Evolutionary conservation across 2,888 invertebrate species (phyloP), one percentile per base, ranked within the genome.

Genomic region (Leptinotarsa rubiginosa): DNA sequence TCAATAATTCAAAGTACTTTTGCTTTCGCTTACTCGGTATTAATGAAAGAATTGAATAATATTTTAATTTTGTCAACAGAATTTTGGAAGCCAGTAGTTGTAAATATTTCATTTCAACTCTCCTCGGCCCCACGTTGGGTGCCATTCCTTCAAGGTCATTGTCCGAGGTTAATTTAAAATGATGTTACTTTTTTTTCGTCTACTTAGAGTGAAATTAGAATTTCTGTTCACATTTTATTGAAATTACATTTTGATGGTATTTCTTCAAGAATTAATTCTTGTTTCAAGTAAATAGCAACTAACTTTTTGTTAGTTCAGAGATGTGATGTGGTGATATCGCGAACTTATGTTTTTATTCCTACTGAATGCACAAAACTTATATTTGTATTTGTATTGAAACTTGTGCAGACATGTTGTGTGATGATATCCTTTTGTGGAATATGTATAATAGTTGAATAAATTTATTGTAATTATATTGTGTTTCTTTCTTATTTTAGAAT

Each of bases 361-460:
- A 64, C 47, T 74, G 72, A 65, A 31, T 56, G 78, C 78, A 78
- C 75, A 78, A 76, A 75, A 70, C 70, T 76, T 71, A 74, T 76
- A 78, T 75, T 74, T 70, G 20, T 73, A 71, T 69, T 67, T 70
- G 47, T 67, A 67, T 67, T 20, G 47, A 66, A 71, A 65, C 68
- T 62, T 62, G 70, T 77, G 73, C 72, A 75, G 73, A 75, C 72
- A 72, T 69, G 71, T 74, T 73, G 73, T 69, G 76, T 76, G 75
- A 72, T 77, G 77, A 75, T 75, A 75, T 77, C 72, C 74, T 71
- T 76, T 75, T 72, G 76, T 78, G 41, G 25, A 62, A 76, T 67
- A 73, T 80, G 80, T 81, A 80, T 79, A 79, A 77, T 81, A 81
- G 70, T 78, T 78, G 72, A 78, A 79, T 79, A 81, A 81, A 80